Evolutionary conservation across 2,888 invertebrate genomes (phyloP), one percentile per base, ranked within the genome.

Genomic region (Cabera pusaria): DNA sequence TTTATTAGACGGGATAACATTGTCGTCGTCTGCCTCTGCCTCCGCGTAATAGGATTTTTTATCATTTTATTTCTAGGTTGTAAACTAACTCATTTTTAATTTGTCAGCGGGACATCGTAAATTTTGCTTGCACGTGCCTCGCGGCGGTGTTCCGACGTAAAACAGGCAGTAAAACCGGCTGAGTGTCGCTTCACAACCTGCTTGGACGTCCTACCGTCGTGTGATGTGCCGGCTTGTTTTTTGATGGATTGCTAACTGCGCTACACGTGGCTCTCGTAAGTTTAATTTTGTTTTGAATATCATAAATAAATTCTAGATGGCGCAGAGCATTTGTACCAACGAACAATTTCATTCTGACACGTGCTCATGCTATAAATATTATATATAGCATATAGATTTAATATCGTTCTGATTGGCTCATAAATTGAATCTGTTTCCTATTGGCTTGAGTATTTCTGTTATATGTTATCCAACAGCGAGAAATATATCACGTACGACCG

Each of bases 1-100:
- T 84, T 83, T 80, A 82, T 85, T 79, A 83, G 74, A 75, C 64
- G 70, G 76, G 79, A 79, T 82, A 84, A 85, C 83, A 82, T 78
- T 83, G 84, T 70, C 53, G 82, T 68, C 55, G 62, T 60, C 62
- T 64, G 60, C 59, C 44, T 56, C 66, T 63, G 70, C 71, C 64
- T 68, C 62, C 64, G 44, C 66, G 72, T 81, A 82, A 82, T 83
- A 76, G 76, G 73, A 77, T 82, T 81, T 64, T 78, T 78, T 77
- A 72, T 81, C 72, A 80, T 80, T 80, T 81, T 76, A 78, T 77
- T 75, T 75, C 76, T 62, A 56, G 71, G 77, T 64, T 77, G 79
- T 81, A 80, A 83, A 82, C 79, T 78, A 78, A 77, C 81, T 80
- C 75, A 81, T 85, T 85, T 84, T 86, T 85, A 85, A 87, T 86